These are phyloP conservation scores for Helostoma temminkii DNA, from an alignment of 2,797 vertebrate genomes.

Conservation along the genomic window DNA sequence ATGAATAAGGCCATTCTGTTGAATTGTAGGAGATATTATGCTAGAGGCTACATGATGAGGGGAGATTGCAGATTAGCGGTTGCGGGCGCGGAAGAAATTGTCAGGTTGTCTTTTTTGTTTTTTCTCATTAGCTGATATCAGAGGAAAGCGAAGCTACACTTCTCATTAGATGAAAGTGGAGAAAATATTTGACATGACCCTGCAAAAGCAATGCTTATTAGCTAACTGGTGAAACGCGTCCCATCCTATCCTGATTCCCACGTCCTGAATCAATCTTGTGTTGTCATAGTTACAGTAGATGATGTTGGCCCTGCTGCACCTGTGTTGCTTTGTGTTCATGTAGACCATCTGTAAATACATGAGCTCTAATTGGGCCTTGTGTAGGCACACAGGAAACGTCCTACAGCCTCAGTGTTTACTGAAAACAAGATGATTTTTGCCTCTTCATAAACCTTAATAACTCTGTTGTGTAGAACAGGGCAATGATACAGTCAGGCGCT, in stretches of 20 bases:
- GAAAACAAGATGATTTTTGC: conserved; percentile 49
- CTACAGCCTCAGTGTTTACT: conserved; percentile 32
- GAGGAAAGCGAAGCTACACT: not conserved
- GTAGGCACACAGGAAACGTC: conserved; percentile 37
- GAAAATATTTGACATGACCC: conserved; percentile 15
- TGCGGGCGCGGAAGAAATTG: conserved; percentile 44
- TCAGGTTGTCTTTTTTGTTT: not conserved
- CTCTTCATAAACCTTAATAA: conserved; percentile 71
- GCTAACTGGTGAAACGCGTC: conserved; percentile 63
- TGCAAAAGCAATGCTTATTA: conserved; percentile 21
- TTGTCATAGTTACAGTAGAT: conserved; percentile 88
- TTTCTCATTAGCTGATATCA: conserved; percentile 7
- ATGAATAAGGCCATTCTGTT: conserved; percentile 84
- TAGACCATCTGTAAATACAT: conserved; percentile 71
- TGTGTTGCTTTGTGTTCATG: conserved; percentile 81
- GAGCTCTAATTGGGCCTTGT: conserved; percentile 67
- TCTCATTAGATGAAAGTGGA: conserved; percentile 20
- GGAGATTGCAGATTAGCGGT: conserved; percentile 61
- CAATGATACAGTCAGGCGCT: conserved; percentile 71
- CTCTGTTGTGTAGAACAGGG: conserved; percentile 49
- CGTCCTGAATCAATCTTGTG: conserved; percentile 86
- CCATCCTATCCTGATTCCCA: conserved; percentile 81
- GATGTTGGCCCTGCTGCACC: conserved; percentile 84
- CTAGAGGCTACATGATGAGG: conserved; percentile 68
- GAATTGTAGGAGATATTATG: conserved; percentile 76